Evolutionary conservation across 2,888 invertebrate genomes (phyloP), one percentile per base, ranked within the genome.

Genomic region (Mycalesis mineus): DNA sequence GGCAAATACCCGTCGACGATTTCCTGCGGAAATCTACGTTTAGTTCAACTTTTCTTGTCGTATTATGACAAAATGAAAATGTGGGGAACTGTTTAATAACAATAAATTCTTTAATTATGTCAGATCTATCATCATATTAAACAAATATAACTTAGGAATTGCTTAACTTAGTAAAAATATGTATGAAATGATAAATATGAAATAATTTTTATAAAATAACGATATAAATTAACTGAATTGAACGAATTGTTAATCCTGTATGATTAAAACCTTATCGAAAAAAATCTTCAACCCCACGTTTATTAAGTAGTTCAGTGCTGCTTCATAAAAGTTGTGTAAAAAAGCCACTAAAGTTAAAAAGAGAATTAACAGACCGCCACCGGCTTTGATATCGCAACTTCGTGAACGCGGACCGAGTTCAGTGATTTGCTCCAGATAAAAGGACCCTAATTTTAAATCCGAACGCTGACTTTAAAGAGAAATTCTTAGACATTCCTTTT

Each of bases 1-100:
- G 59, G 52, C 52, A 52, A 56, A 60, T 60, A 60, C 52, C 55
- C 52, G 59, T 60, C 59, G 52, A 52, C 48, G 56, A 60, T 60
- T 60, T 60, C 55, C 59, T 47, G 58, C 14, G 39, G 45, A 56
- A 48, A 14, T 17, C 11, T 52, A 31, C 13, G 11, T 33, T 33
- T 40, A 39, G 37, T 28, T 50, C 8, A 4, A 47, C 31, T 31
- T 11, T 47, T 15, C 6, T n/a, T 31, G 13, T n/a, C 13, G 29
- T 45, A 33, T 33, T 33, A 7, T 33, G 33, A 7, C 7, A 33
- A 7, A 33, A 33, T 33, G 33, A 33, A 9, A 7, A 33, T 9
- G 7, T 9, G 9, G 7, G 33, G 33, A 33, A 33, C 7, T 33
- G n/a, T n/a, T n/a, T 1, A 33, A 33, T 33, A 7, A 3, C 7